Evolutionary conservation across 2,113 vertebrate species (phyloP).

Genomic region (Upupa epops): DNA sequence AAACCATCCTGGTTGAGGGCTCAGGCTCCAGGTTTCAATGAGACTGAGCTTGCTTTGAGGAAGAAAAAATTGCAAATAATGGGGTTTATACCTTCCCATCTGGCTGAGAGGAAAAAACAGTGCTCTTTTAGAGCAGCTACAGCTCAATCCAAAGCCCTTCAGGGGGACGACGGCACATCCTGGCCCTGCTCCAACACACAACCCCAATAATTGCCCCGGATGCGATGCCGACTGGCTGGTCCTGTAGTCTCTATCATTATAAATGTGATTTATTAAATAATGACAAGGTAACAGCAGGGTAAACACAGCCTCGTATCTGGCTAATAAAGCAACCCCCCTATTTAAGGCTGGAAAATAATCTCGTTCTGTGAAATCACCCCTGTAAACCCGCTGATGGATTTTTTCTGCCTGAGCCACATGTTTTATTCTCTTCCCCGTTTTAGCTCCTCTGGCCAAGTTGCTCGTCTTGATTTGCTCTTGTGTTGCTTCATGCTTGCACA

Average conservation of each 20-base stretch:
- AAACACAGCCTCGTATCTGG: neutral
- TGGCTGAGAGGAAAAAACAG: neutral
- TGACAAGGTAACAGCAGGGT: neutral
- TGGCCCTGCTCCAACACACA: neutral
- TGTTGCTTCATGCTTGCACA: neutral
- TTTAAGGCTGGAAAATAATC: neutral
- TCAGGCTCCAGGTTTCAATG: rapidly evolving
- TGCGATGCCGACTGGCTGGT: neutral
- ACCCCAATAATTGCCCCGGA: neutral
- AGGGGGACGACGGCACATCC: rapidly evolving
- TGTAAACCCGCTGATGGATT: neutral
- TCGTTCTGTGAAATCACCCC: neutral
- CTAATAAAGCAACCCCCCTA: neutral
- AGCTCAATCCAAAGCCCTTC: neutral
- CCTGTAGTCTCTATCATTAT: slow-evolving; percentile 2
- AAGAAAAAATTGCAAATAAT: rapidly evolving
- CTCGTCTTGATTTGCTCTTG: neutral
- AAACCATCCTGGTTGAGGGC: neutral
- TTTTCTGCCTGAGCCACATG: neutral
- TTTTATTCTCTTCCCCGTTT: neutral
- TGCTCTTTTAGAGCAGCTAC: neutral
- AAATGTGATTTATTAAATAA: slow-evolving; percentile 47
- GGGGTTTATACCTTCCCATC: neutral
- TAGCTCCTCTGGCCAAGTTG: neutral
- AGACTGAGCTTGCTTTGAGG: neutral